These are phyloP conservation scores for Hippopotamus amphibius DNA, from an alignment of 2,113 vertebrate genomes.

Conservation along the genomic window DNA sequence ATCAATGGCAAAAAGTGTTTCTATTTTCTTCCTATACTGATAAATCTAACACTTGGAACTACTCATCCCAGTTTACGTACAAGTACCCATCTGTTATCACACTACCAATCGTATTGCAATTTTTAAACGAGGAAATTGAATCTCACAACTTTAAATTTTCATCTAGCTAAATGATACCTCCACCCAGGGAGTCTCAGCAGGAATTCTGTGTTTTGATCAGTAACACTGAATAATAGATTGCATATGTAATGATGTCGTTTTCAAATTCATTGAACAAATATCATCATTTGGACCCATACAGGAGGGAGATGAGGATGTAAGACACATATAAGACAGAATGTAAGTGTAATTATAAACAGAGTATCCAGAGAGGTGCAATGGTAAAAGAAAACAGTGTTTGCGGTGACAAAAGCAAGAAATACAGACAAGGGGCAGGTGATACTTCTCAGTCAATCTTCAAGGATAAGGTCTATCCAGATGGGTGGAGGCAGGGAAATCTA, in stretches of 20 bases:
- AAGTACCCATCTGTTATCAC: rapidly evolving
- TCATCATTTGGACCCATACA: no score
- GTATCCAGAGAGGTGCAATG: no score
- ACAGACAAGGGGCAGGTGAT: not conserved
- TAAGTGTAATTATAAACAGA: not conserved
- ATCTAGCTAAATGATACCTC: not conserved
- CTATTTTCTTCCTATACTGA: not conserved
- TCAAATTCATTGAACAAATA: not conserved
- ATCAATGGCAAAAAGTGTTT: not conserved
- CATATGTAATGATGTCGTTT: not conserved
- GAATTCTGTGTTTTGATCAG: no score
- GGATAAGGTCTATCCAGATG: not conserved
- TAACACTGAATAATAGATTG: not conserved
- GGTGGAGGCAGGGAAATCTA: not conserved
- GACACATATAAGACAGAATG: no score
- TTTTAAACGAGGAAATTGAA: not conserved
- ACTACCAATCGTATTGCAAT: not conserved
- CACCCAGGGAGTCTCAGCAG: no score
- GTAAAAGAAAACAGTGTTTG: no score
- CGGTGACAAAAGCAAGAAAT: not conserved
- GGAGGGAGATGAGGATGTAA: not conserved
- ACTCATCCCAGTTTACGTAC: no score
- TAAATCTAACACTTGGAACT: not conserved
- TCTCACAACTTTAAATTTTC: not conserved
- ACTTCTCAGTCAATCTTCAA: not conserved